phyloP scores from a whole-genome alignment of 2,113 vertebrate species.

The Baryphthengus martii region DNA sequence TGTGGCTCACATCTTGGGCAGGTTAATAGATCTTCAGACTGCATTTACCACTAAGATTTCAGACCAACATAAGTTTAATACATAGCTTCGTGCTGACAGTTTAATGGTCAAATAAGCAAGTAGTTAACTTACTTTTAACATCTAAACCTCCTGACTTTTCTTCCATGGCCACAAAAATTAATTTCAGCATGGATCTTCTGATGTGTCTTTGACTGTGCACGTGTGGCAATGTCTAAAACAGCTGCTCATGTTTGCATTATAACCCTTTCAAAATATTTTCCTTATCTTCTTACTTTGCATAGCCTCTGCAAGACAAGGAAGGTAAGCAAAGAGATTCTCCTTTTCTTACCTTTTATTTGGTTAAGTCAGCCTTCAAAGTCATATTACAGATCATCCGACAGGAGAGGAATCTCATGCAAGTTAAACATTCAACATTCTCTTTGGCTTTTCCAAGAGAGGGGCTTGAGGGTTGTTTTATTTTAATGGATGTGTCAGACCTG shows the following conservation, averaged over 20 bases:
- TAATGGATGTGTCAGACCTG: slow-evolving; percentile 24
- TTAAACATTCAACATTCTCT: slow-evolving; percentile 17
- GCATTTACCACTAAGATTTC: slow-evolving; percentile 64
- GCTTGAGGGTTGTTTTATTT: not conserved
- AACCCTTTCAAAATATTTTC: slow-evolving; percentile 55
- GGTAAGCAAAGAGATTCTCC: slow-evolving; percentile 19
- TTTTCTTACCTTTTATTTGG: not conserved
- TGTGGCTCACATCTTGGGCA: slow-evolving; percentile 42
- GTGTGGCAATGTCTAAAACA: slow-evolving; percentile 59
- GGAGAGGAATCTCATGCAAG: not conserved
- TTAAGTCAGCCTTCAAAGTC: slow-evolving; percentile 14
- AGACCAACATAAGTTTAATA: slow-evolving; percentile 65
- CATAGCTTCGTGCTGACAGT: slow-evolving; percentile 70
- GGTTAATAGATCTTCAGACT: slow-evolving; percentile 70
- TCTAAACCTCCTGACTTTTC: slow-evolving; percentile 60
- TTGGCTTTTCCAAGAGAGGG: not conserved
- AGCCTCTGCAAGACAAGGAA: not conserved
- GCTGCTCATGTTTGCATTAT: slow-evolving; percentile 57
- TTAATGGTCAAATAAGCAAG: slow-evolving; percentile 70
- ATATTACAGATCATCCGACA: slow-evolving; percentile 13
- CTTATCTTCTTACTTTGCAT: not conserved
- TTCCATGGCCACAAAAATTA: slow-evolving; percentile 29
- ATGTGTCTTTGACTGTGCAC: slow-evolving; percentile 20
- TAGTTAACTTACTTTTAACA: slow-evolving; percentile 72
- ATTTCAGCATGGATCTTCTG: slow-evolving; percentile 39